Base-by-base conservation (phyloP, 2,888 invertebrate species). In the Sericinus montela region DNA sequence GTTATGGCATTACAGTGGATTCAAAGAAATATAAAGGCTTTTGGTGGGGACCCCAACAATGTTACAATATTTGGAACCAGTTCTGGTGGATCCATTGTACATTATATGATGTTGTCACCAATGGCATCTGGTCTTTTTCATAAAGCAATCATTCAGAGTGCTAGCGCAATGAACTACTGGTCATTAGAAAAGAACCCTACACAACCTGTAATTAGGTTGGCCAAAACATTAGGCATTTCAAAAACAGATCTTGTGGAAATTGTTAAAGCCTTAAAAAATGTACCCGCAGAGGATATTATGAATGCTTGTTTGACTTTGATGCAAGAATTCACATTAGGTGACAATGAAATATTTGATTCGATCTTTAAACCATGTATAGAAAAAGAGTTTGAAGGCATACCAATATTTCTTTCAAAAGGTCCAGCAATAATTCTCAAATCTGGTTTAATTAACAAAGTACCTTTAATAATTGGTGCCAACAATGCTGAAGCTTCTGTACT, bases 21-120 rank as follows among this genome's bases (percentile, higher is more conserved):
- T 10, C 75, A 87, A 60, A 71, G 56, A 48, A 88, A 89, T 48
- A 86, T 89, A 43, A 59, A 55, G 28, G 48, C 53, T 14, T 89
- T 89, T 66, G 88, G 89, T 48, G 90, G 89, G 10, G 83, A 89
- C 56, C 76, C 86, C 3, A 63, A 69, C 34, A 88, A 85, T 62
- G 77, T 90, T 0, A 90, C 90, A 6, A 71, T 90, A 56, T 88
- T 89, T 59, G 90, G 90, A 32, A 77, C 74, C 57, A 76, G 86
- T 52, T 67, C 86, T 1, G 90, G 90, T 8, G 89, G 80, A 28
- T 80, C 89, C 1, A 71, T 80, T 9, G 80, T 81, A 1, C 90
- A 90, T 59, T 72, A 80, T 14, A 76, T 90, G 72, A 81, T 84
- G 69, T 58, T 90, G 5, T 89, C 89, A 1, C 87, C 89, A 1